Conservation (phyloP, 2,888 invertebrate genomes). For the Lacanobia oleracea region DNA sequence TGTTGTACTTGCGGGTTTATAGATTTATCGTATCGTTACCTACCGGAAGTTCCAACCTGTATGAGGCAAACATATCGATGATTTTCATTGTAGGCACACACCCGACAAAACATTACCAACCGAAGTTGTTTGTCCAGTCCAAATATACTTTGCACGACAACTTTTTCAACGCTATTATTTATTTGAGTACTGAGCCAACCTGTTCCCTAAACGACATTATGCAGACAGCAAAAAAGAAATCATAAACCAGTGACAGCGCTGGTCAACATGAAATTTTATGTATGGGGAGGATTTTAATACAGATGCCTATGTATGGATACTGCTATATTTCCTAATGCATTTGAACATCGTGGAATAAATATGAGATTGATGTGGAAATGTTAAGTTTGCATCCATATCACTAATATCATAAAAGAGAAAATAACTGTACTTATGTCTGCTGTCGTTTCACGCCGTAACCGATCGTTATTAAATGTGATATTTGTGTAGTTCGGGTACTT, state of each 20-base stretch:
- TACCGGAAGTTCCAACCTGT: conserved; percentile 49
- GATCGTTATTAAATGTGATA: background rate
- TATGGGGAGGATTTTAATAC: background rate
- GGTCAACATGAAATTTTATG: background rate
- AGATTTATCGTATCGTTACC: conserved; percentile 26
- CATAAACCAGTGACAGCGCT: conserved; percentile 14
- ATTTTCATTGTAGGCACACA: conserved; percentile 46
- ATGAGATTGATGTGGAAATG: background rate
- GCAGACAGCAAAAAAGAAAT: conserved; percentile 32
- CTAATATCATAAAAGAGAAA: background rate
- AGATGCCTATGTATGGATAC: background rate
- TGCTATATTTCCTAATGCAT: background rate
- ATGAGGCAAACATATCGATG: conserved; percentile 51
- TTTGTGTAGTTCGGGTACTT: background rate
- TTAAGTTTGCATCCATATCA: no score
- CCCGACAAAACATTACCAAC: conserved; percentile 64
- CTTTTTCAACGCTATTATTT: conserved; percentile 70
- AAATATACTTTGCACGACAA: conserved; percentile 74
- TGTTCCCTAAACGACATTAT: conserved; percentile 51
- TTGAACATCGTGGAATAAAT: background rate
- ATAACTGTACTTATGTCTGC: background rate
- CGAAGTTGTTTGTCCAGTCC: conserved; percentile 68
- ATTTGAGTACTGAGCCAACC: conserved; percentile 49
- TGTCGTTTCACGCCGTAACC: background rate
- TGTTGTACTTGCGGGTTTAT: background rate